A percentile compares a stretch with the other conserved stretches of the same genome.
Evolutionary conservation across 2,888 invertebrate genomes (phyloP).

Genomic region (Zaprionus obscuricornis): DNA sequence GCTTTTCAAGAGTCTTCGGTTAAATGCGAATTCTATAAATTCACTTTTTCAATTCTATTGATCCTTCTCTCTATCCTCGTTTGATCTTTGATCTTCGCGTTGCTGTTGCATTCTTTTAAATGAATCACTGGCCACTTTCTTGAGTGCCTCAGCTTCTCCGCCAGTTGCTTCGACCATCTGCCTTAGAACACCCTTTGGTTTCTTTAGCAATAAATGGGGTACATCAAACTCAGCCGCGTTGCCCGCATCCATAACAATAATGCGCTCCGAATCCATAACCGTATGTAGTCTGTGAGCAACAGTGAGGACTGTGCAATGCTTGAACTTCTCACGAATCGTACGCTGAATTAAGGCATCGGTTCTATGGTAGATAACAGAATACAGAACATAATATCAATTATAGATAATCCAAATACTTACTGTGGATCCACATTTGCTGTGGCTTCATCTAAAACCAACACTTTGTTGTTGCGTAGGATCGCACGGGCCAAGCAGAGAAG

Average conservation of each 20-base stretch:
- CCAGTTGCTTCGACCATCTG: constrained; percentile 90
- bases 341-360: constrained; percentile 93
- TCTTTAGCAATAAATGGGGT: constrained; percentile 87
- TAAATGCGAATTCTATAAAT: constrained; percentile 37
- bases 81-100: constrained; percentile 35
- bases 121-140: constrained; percentile 84
- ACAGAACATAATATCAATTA: too few species aligned
- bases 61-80: constrained; percentile 21
- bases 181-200: constrained; percentile 86
- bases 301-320: constrained; percentile 93
- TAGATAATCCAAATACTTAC: constrained; percentile 81
- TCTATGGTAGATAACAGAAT: too few species aligned
- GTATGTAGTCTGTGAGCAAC: constrained; percentile 96
- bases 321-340: constrained; percentile 92
- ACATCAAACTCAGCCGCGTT: constrained; percentile 89
- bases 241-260: constrained; percentile 94
- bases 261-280: constrained; percentile 95
- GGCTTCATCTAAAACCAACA: constrained; percentile 88
- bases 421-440: constrained; percentile 88
- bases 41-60: constrained; percentile 19
- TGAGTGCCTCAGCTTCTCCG: constrained; percentile 84
- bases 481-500: constrained; percentile 88
- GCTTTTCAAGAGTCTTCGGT: background rate
- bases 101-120: constrained; percentile 65
- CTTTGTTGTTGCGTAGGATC: constrained; percentile 86